Evolutionary conservation across 1,140 invertebrate genomes (phyloP).

Genomic region (Delia radicum): DNA sequence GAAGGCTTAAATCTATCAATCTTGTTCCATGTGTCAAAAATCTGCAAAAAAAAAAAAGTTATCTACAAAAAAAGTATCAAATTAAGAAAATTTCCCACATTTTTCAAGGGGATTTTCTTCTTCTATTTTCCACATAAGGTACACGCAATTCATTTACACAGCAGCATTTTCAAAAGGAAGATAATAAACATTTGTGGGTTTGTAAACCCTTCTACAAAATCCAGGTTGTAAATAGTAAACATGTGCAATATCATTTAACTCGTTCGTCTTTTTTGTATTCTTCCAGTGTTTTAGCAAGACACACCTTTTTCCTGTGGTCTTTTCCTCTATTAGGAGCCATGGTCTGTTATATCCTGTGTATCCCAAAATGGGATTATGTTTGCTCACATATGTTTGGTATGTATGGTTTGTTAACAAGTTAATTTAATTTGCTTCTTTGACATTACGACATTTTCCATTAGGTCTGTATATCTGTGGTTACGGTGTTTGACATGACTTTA

Average conservation of each 20-base stretch:
- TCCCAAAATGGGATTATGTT: neutral
- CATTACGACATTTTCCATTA: neutral
- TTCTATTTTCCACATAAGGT: too few species aligned
- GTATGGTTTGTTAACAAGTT: constrained; percentile 2
- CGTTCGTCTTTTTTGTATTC: neutral
- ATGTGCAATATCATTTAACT: neutral
- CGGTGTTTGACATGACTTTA: constrained; percentile 9
- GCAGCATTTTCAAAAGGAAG: too few species aligned
- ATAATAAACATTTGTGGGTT: neutral
- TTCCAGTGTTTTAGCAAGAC: neutral
- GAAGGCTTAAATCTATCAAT: constrained; percentile 14
- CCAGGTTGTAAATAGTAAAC: neutral
- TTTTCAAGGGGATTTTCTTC: neutral
- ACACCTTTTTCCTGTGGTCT: neutral
- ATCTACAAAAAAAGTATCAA: neutral
- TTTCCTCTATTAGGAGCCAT: neutral
- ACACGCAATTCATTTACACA: too few species aligned
- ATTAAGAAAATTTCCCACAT: constrained; percentile 15
- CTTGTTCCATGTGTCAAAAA: constrained; percentile 15
- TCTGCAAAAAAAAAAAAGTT: constrained; percentile 5
- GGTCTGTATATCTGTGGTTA: neutral
- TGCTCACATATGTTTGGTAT: neutral
- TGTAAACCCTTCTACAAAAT: neutral
- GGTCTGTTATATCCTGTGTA: neutral
- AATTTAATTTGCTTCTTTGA: constrained; percentile 8